Evolutionary conservation across 2,113 vertebrate genomes (phyloP).

Genomic region (Thomomys bottae): DNA sequence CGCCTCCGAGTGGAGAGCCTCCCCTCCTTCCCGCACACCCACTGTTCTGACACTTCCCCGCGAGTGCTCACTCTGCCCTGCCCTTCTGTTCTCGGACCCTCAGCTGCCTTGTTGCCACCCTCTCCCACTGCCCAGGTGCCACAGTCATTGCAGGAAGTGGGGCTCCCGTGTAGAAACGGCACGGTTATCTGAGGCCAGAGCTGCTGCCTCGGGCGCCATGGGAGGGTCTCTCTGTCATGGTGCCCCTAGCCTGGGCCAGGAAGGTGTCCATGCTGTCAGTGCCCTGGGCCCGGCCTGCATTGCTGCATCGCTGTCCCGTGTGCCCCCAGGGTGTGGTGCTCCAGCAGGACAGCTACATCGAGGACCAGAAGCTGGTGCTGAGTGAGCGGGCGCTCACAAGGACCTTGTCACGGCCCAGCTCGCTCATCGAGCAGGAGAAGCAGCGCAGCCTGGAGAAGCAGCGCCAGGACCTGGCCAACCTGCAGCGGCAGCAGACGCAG

Average conservation of each 20-base stretch:
- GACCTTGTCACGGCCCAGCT: conserved; percentile 87
- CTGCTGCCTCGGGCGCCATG: not conserved
- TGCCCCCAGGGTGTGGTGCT: conserved; percentile 91
- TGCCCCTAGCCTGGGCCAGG: not conserved
- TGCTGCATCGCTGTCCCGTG: not conserved
- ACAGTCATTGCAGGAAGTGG: not conserved
- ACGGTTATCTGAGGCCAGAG: not conserved
- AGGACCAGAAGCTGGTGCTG: conserved; percentile 94
- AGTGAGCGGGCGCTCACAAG: conserved; percentile 87
- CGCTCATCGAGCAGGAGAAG: conserved; percentile 97
- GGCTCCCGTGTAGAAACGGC: too few species aligned
- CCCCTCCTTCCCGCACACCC: too few species aligned
- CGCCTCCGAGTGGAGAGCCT: not conserved
- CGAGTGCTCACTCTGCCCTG: too few species aligned
- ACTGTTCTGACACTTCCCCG: not conserved
- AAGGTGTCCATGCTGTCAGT: not conserved
- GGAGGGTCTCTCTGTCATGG: not conserved
- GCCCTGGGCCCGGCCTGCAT: not conserved
- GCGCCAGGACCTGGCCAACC: conserved; percentile 94
- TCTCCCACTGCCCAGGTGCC: not conserved
- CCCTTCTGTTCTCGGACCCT: not conserved
- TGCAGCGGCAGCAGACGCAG: conserved; percentile 93
- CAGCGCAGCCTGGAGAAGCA: conserved; percentile 97
- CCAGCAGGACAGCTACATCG: conserved; percentile 97
- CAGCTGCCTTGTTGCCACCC: not conserved